Conservation (phyloP, 2,888 invertebrate species). For the Oconnorella tubifera region DNA sequence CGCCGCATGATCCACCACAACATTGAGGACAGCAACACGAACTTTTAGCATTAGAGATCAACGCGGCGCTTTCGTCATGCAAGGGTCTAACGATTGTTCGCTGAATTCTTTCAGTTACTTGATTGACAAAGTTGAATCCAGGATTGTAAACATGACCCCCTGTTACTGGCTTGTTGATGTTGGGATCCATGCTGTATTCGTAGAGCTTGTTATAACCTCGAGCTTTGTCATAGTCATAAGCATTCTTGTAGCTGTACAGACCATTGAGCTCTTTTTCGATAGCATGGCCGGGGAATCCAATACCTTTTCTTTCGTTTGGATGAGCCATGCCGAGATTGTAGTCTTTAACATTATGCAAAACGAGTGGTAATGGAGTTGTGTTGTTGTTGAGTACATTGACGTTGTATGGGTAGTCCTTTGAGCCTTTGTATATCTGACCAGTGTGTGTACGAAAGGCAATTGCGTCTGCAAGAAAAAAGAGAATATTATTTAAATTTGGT, state of each 20-base stretch:
- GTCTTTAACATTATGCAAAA: constrained; percentile 1
- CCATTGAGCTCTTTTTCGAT: not conserved
- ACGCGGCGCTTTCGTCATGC: not conserved
- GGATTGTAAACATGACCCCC: not conserved
- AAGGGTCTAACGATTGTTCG: not conserved
- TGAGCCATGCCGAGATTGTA: not conserved
- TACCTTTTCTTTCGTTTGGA: not conserved
- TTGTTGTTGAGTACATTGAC: not conserved
- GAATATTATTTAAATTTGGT: too few species aligned
- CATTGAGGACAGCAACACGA: not conserved
- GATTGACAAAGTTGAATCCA: not conserved
- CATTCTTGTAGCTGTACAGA: constrained; percentile 1
- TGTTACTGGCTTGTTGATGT: not conserved
- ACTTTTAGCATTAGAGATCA: not conserved
- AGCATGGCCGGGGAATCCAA: constrained; percentile 5
- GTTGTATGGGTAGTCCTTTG: not conserved
- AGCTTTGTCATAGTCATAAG: constrained; percentile 2
- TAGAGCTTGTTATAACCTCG: not conserved
- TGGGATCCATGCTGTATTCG: not conserved
- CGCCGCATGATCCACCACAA: not conserved
- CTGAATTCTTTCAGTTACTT: not conserved
- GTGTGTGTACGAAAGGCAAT: not conserved
- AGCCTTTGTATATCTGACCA: not conserved
- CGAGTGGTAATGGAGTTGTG: not conserved
- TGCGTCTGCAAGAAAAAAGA: not conserved